Percentiles rank a stretch among this genome's conserved stretches.
Conservation (phyloP, 2,888 invertebrate genomes). For the Acrobasis repandana region DNA sequence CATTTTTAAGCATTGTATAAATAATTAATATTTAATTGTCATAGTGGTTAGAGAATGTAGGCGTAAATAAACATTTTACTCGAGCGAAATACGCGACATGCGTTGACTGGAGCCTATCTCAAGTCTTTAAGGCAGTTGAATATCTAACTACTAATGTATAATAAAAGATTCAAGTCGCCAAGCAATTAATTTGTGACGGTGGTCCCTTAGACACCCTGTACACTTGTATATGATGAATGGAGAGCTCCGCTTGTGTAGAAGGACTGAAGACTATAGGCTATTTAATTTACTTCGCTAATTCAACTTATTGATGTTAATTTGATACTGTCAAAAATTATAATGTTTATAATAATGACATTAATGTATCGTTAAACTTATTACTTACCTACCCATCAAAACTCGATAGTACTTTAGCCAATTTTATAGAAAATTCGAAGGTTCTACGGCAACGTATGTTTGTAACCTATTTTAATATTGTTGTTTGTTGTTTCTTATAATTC, state of each 20-base stretch:
- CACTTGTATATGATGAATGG: slow-evolving; percentile 8
- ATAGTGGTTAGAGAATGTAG: slow-evolving; percentile 58
- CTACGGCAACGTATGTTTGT: background rate
- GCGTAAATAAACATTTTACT: slow-evolving; percentile 56
- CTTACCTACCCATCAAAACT: too few species aligned
- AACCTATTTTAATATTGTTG: slow-evolving; percentile 15
- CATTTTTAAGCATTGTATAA: slow-evolving; percentile 73
- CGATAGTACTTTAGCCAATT: too few species aligned
- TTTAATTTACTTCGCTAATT: background rate
- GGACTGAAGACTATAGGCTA: slow-evolving; percentile 15
- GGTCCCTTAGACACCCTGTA: slow-evolving; percentile 17
- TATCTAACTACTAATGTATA: slow-evolving; percentile 3
- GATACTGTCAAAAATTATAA: background rate
- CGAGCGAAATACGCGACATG: slow-evolving; percentile 33
- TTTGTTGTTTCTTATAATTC: background rate
- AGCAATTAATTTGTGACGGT: slow-evolving; percentile 4
- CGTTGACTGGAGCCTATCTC: slow-evolving; percentile 21
- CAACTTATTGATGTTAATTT: background rate
- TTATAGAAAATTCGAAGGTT: too few species aligned
- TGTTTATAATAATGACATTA: too few species aligned
- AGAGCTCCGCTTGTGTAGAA: slow-evolving; percentile 12
- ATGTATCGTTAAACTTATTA: too few species aligned
- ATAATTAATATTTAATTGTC: slow-evolving; percentile 39
- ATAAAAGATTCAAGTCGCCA: slow-evolving; percentile 3
- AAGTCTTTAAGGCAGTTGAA: slow-evolving; percentile 8